phyloP scores from a whole-genome alignment of 35 echinoderm and acorn worm species.

The Holothuria glaberrima region DNA sequence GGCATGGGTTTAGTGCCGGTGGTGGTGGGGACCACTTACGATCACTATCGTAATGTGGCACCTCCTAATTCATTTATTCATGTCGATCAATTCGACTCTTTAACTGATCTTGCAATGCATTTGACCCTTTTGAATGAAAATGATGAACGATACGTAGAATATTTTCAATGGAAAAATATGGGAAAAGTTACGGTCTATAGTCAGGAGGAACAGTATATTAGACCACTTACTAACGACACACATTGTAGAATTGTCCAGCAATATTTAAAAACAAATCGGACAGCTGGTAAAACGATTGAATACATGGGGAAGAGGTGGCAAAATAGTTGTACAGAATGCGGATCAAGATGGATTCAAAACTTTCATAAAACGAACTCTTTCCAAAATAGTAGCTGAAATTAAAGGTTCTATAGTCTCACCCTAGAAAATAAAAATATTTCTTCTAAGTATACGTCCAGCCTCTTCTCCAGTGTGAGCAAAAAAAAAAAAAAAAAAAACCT shows the following conservation, averaged over 20 bases:
- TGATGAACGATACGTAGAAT: constrained; percentile 24
- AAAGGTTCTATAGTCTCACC: no score
- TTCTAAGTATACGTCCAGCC: no score
- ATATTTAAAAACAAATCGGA: neutral
- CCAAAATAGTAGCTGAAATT: no score
- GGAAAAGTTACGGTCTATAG: neutral
- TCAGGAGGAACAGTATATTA: neutral
- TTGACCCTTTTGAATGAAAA: constrained; percentile 20
- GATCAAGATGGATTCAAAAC: neutral
- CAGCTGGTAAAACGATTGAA: neutral
- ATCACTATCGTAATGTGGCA: constrained; percentile 13
- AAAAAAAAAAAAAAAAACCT: no score
- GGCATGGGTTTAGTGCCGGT: constrained; percentile 14
- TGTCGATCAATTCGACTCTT: constrained; percentile 17
- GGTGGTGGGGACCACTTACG: constrained; percentile 1
- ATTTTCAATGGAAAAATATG: constrained; percentile 31
- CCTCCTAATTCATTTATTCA: constrained; percentile 36
- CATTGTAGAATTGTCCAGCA: neutral
- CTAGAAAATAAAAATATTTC: no score
- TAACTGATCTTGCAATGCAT: constrained; percentile 18
- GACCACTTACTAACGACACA: neutral
- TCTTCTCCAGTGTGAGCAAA: no score
- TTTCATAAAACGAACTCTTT: no score
- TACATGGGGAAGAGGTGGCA: neutral
- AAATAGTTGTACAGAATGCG: neutral